These are phyloP conservation scores for Zoanthus solanderi DNA, from an alignment of 92 coral and sea anemone genomes.

Conservation along the genomic window DNA sequence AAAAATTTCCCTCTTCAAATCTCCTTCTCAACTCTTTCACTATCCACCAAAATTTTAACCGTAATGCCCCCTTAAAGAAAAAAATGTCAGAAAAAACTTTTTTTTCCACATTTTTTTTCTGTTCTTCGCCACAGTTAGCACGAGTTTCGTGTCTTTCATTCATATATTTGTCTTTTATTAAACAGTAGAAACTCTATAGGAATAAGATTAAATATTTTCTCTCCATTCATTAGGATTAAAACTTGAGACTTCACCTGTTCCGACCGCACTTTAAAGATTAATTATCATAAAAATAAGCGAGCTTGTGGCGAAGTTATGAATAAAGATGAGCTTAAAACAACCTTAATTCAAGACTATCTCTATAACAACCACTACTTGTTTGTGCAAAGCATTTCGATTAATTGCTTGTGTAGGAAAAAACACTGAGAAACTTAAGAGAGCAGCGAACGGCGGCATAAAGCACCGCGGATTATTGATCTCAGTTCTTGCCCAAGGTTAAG, in stretches of 20 bases:
- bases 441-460: neutral
- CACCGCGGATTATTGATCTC: neutral
- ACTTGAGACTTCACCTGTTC: slow-evolving; percentile 26
- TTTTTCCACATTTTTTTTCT: too few relatives aligned
- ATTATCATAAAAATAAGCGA: slow-evolving; percentile 31
- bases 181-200: neutral
- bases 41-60: too few relatives aligned
- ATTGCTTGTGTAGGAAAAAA: neutral
- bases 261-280: neutral
- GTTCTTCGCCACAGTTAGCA: too few relatives aligned
- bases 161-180: neutral
- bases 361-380: slow-evolving; percentile 78
- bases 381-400: slow-evolving; percentile 28
- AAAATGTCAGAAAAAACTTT: too few relatives aligned
- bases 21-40: too few relatives aligned
- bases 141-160: too few relatives aligned
- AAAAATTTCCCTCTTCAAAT: too few relatives aligned
- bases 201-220: neutral
- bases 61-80: too few relatives aligned
- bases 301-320: neutral
- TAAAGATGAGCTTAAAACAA: slow-evolving; percentile 61
- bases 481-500: neutral
- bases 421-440: neutral
- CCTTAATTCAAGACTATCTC: slow-evolving; percentile 72
- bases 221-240: neutral